Evolutionary conservation across 2,888 invertebrate genomes (phyloP), one percentile per base, ranked within the genome.

Genomic region (Synanthedon tipuliformis): DNA sequence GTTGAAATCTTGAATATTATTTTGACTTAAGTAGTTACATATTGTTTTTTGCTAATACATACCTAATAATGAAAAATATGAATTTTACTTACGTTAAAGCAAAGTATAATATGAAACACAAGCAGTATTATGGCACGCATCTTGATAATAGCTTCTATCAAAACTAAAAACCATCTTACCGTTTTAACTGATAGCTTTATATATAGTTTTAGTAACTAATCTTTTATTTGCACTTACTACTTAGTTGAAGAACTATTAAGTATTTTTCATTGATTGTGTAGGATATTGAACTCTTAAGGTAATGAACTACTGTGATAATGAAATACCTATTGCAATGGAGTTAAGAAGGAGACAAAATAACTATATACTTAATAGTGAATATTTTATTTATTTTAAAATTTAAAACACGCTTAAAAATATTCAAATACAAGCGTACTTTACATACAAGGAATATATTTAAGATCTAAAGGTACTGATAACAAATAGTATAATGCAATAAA

Each of bases 241-340:
- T 45, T 45, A 12, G 13, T 34, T 34, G 34, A 34, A 45, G 45
- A 15, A 15, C 15, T 45, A 7, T n/a, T 15, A 45, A 13, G 4
- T 18, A 12, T 16, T 41, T 51, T 51, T 51, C 18, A 51, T 16
- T n/a, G 41, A 23, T 41, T 10, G 11, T 51, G 53, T 56, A 53
- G 58, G 55, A 52, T 52, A 58, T 59, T 54, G 58, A 61, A 23
- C 34, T 50, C 40, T 34, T 48, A 52, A 50, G 11, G 18, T n/a
- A n/a, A 5, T 18, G 15, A n/a, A 34, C 7, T 11, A 15, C n/a
- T 45, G 16, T 2, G 51, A 58, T 59, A 57, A 59, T 56, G 12
- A 50, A 51, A 13, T 23, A 23, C 23, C 23, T 23, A 23, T 23
- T 23, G 5, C 23, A 23, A 23, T 4, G 23, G 23, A 23, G 5